Evolutionary conservation across 2,113 vertebrate genomes (phyloP).

Genomic region (Calonectris borealis): DNA sequence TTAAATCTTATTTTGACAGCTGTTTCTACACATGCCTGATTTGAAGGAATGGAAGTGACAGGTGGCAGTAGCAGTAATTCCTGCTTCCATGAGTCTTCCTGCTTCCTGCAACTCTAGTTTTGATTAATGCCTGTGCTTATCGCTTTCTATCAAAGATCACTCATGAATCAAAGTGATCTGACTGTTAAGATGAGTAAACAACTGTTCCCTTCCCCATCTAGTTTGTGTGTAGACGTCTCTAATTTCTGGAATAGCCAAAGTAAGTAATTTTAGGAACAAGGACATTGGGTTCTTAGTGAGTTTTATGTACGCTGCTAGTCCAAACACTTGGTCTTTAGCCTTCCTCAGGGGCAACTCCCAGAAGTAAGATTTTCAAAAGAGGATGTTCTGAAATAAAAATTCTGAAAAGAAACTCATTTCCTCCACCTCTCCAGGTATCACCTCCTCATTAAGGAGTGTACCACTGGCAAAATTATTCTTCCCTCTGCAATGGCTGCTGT

Average conservation of each 20-base stretch:
- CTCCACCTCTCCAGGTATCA: neutral
- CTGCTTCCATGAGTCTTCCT: neutral
- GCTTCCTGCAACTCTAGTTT: neutral
- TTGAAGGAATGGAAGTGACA: neutral
- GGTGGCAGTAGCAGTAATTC: neutral
- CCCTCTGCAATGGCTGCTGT: neutral
- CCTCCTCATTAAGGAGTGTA: neutral
- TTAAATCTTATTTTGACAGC: conserved; percentile 10
- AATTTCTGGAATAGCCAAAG: neutral
- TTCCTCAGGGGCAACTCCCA: neutral
- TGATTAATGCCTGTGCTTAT: neutral
- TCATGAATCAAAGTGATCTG: neutral
- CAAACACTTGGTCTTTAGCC: neutral
- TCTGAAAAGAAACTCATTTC: neutral
- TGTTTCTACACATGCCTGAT: neutral
- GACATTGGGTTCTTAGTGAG: neutral
- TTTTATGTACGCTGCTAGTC: neutral
- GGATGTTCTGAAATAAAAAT: neutral
- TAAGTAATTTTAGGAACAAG: neutral
- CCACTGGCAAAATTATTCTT: neutral
- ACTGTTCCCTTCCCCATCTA: neutral
- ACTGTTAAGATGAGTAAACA: neutral
- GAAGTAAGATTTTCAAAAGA: neutral
- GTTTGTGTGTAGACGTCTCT: neutral
- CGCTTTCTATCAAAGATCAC: neutral